Conservation (phyloP, 2,888 invertebrate species). For the Lasiommata megera region DNA sequence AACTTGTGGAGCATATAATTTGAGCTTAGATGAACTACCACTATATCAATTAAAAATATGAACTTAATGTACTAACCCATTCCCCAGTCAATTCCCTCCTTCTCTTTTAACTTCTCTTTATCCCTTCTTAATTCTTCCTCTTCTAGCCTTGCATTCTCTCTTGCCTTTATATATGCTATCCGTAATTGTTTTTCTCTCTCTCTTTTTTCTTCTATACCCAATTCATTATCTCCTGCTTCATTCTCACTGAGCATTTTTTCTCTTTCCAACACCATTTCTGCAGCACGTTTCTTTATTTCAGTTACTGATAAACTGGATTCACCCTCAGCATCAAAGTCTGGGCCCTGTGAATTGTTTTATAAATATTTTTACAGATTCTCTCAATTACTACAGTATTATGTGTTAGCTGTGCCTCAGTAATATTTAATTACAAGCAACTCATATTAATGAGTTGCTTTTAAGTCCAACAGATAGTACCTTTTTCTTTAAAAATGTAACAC, state of each 20-base stretch:
- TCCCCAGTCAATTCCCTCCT: constrained; percentile 95
- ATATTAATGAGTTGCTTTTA: neutral
- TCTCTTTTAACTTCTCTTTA: constrained; percentile 65
- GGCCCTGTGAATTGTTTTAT: constrained; percentile 80
- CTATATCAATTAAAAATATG: neutral
- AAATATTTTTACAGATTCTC: no score
- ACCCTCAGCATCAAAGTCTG: constrained; percentile 91
- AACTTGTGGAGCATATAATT: no score
- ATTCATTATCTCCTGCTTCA: constrained; percentile 52
- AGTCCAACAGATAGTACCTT: neutral
- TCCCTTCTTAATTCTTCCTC: constrained; percentile 64
- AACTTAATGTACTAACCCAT: constrained; percentile 81
- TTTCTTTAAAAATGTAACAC: no score
- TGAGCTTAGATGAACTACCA: no score
- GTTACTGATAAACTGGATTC: constrained; percentile 91
- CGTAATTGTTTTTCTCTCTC: neutral
- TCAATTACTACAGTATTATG: no score
- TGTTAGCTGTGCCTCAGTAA: neutral
- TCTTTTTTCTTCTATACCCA: neutral
- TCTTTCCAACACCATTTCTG: constrained; percentile 65
- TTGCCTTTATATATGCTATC: neutral
- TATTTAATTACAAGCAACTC: neutral
- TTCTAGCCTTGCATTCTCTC: neutral
- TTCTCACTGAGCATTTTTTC: constrained; percentile 55
- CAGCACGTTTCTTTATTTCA: constrained; percentile 84